Conservation (phyloP, 2,888 invertebrate species). For the Sarcophaga caerulescens region DNA sequence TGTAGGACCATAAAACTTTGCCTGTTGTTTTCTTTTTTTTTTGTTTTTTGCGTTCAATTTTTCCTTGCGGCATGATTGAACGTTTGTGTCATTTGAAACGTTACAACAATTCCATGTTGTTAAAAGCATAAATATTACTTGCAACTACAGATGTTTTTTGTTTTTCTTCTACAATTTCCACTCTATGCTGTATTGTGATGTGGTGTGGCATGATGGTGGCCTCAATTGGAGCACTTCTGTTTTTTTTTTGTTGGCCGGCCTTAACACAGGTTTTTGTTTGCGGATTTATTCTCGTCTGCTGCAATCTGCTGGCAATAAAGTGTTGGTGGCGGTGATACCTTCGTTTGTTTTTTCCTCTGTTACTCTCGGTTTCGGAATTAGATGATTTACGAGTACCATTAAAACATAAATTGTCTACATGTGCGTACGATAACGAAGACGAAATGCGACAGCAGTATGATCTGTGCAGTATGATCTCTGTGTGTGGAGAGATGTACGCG, state of each 20-base stretch:
- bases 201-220: conserved; percentile 55
- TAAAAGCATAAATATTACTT: conserved; percentile 62
- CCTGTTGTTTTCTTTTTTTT: conserved; percentile 21
- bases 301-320: conserved; percentile 36
- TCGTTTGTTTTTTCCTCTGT: not conserved
- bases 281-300: not conserved
- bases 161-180: too few species aligned
- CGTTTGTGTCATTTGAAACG: conserved; percentile 67
- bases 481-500: not conserved
- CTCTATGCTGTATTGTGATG: not conserved
- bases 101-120: conserved; percentile 65
- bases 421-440: conserved; percentile 57
- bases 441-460: not conserved
- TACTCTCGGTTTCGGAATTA: conserved; percentile 71
- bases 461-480: conserved; percentile 1
- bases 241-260: conserved; percentile 26
- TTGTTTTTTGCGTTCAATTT: conserved; percentile 8
- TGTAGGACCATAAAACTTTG: conserved; percentile 2
- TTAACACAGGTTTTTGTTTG: conserved; percentile 1
- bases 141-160: conserved; percentile 51
- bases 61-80: conserved; percentile 63
- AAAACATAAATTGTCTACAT: conserved; percentile 70
- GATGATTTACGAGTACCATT: conserved; percentile 77
- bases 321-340: conserved; percentile 53
- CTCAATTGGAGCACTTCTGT: conserved; percentile 80